Percentiles rank a stretch among this genome's conserved stretches.
Evolutionary conservation across 2,797 vertebrate species (phyloP).

Genomic region (Takifugu rubripes): DNA sequence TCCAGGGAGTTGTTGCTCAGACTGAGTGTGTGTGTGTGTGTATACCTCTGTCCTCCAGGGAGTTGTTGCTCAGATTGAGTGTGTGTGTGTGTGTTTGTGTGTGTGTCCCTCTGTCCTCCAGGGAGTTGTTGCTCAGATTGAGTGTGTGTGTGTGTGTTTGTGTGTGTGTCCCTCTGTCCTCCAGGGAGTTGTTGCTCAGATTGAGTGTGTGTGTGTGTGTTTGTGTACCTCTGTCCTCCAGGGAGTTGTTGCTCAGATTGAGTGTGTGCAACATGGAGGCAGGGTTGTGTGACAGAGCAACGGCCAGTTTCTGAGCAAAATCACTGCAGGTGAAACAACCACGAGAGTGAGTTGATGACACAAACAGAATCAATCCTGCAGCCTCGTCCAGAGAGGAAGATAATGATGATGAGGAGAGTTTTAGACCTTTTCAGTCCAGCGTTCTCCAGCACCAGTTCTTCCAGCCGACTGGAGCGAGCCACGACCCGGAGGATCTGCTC

Average conservation of each 20-base stretch:
- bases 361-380: background rate
- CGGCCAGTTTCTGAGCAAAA: constrained; percentile 89
- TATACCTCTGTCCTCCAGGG: too few relatives aligned
- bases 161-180: constrained; percentile 86
- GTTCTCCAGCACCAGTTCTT: constrained; percentile 91
- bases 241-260: constrained; percentile 88
- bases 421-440: constrained; percentile 88
- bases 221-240: constrained; percentile 91
- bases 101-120: too few relatives aligned
- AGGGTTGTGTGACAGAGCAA: constrained; percentile 85
- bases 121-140: too few relatives aligned
- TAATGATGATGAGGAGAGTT: constrained; percentile 3
- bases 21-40: too few relatives aligned
- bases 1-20: too few relatives aligned
- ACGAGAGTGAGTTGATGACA: background rate
- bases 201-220: constrained; percentile 41
- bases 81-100: too few relatives aligned
- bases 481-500: constrained; percentile 90
- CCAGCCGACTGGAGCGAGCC: constrained; percentile 83
- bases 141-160: background rate
- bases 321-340: constrained; percentile 72
- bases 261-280: constrained; percentile 87
- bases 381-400: background rate
- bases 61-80: too few relatives aligned
- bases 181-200: constrained; percentile 90